A percentile compares a stretch with the other conserved stretches of the same genome.
Evolutionary conservation across 1,140 invertebrate genomes (phyloP).

Genomic region (Tetramorium simillimum): DNA sequence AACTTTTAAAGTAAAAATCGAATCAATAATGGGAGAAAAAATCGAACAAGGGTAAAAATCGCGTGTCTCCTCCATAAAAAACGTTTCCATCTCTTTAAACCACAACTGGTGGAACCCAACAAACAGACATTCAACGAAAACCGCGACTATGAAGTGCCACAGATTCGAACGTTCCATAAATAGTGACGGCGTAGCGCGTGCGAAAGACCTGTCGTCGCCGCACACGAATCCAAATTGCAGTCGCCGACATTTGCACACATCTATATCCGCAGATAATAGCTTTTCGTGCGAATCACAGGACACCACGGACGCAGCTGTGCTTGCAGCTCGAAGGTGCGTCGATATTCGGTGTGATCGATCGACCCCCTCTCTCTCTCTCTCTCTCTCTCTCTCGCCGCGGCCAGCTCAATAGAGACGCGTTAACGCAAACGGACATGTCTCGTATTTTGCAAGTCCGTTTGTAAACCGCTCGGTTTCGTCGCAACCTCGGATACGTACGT

Average conservation of each 20-base stretch:
- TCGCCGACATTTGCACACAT: slow-evolving; percentile 41
- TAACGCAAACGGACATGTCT: slow-evolving; percentile 48
- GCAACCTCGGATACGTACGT: not conserved
- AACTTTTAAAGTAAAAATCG: not conserved
- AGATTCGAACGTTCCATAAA: slow-evolving; percentile 35
- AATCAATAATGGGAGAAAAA: not conserved
- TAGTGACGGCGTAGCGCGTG: not conserved
- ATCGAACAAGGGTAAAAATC: not conserved
- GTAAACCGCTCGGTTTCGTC: slow-evolving; percentile 27
- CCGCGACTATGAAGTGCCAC: not conserved
- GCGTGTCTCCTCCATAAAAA: not conserved
- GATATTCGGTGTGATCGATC: slow-evolving; percentile 44
- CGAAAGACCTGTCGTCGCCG: slow-evolving; percentile 10
- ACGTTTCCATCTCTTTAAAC: not conserved
- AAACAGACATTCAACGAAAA: slow-evolving; percentile 14
- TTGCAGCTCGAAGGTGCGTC: not conserved
- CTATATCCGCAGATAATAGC: slow-evolving; percentile 40
- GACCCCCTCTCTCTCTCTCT: not conserved
- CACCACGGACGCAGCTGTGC: slow-evolving; percentile 32
- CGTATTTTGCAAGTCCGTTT: slow-evolving; percentile 45
- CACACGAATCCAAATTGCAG: slow-evolving; percentile 24
- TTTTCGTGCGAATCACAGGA: slow-evolving; percentile 45
- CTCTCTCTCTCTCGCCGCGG: not conserved
- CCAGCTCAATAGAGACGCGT: slow-evolving; percentile 30
- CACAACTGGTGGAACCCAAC: not conserved